phyloP scores from a whole-genome alignment of 2,113 vertebrate species.

The Oxyura jamaicensis region DNA sequence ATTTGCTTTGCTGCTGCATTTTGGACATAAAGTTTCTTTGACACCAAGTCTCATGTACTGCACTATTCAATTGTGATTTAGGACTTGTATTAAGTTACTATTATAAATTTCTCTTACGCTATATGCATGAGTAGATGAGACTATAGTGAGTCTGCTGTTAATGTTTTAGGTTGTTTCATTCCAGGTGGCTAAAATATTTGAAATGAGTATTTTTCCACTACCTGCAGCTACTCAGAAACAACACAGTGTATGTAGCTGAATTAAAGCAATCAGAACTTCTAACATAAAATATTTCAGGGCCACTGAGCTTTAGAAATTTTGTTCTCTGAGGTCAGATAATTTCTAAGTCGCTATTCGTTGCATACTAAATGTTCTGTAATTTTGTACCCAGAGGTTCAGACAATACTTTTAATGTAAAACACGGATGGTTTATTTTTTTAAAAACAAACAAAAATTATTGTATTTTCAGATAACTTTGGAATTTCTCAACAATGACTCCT shows the following conservation, averaged over 20 bases:
- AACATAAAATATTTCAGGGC: neutral
- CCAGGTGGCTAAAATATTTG: slow-evolving; percentile 51
- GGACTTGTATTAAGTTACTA: neutral
- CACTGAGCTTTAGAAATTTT: neutral
- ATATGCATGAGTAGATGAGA: neutral
- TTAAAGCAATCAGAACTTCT: neutral
- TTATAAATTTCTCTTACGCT: neutral
- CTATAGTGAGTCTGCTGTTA: neutral
- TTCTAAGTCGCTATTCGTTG: neutral
- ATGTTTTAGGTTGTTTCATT: slow-evolving; percentile 43
- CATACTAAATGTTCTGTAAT: neutral
- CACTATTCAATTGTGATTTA: neutral
- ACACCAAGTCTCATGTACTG: neutral
- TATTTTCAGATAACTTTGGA: neutral
- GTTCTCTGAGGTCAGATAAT: neutral
- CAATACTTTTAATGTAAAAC: neutral
- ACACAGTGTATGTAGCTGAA: neutral
- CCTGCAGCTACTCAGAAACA: neutral
- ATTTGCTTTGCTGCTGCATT: neutral
- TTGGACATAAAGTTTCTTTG: neutral
- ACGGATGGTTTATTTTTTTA: neutral
- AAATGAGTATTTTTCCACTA: neutral
- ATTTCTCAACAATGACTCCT: neutral
- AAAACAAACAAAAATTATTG: too few relatives aligned
- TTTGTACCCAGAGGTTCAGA: neutral